Evolutionary conservation across 2,797 vertebrate genomes (phyloP), one percentile per base, ranked within the genome.

Genomic region (Ficedula albicollis): DNA sequence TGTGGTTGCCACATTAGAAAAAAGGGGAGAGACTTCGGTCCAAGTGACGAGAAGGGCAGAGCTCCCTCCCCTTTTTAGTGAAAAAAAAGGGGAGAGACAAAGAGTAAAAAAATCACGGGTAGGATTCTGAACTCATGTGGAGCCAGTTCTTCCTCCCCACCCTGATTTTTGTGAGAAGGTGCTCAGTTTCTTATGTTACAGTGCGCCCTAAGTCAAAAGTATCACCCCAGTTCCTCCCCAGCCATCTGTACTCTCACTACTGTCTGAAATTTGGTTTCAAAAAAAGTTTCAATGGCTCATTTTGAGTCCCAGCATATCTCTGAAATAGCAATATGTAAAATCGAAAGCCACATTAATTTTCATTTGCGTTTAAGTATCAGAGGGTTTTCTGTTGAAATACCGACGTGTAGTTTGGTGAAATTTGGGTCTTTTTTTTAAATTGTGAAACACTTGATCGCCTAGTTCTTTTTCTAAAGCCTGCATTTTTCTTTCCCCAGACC

Each of bases 401-500:
- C 11, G 21, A 25, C 1, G 4, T 16, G n/a, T 30, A 13, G 2
- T 34, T 75, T 88, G 54, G 8, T 39, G 11, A 5, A 13, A 12
- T 74, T 63, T 20, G 4, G 43, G 11, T 38, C 38, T 27, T 49
- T 49, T 25, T 7, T 30, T 68, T 34, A 0, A 56, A n/a, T 39
- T 11, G 10, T 14, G 5, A 34, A 32, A 44, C 4, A 9, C 4
- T 32, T 26, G 17, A 34, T 55, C 0, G 0, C 18, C 11, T 30
- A 5, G 21, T 55, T 51, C 29, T 51, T 51, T 78, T 79, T 56
- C 43, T 46, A 48, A 56, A 44, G 23, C 9, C n/a, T 27, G 8
- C 26, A 7, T 15, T 73, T 74, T 54, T 12, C 39, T 60, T 32
- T 76, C 9, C 29, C 17, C 19, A 58, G 49, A 26, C 26, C 7